Percentiles rank a stretch among this genome's conserved stretches.
These are phyloP conservation scores for Arizona elegans DNA, from an alignment of 2,113 vertebrate genomes.

Conservation along the genomic window DNA sequence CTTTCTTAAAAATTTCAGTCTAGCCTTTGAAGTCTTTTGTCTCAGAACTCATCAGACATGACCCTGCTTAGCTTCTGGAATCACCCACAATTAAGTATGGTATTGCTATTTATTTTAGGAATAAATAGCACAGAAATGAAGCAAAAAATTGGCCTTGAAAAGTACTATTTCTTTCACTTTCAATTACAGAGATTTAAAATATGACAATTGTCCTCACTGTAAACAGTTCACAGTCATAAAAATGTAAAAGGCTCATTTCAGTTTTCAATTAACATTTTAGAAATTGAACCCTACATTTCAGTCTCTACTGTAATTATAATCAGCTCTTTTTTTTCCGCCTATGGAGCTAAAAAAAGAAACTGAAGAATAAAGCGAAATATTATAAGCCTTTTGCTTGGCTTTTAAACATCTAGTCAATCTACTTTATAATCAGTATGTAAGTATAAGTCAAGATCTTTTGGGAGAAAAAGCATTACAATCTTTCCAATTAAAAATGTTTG, in stretches of 20 bases:
- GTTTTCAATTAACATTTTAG: conserved; percentile 39
- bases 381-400: conserved; percentile 57
- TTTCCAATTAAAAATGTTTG: conserved; percentile 30
- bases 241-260: conserved; percentile 32
- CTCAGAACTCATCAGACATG: background rate
- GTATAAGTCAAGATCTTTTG: conserved; percentile 52
- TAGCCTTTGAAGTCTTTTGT: background rate
- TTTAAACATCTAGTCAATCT: conserved; percentile 66
- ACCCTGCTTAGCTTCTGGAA: background rate
- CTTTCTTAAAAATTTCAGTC: background rate
- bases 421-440: conserved; percentile 64
- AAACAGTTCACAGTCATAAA: conserved; percentile 15
- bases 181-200: conserved; percentile 41
- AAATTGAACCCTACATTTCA: conserved; percentile 51
- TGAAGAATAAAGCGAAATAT: conserved; percentile 55
- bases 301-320: conserved; percentile 67
- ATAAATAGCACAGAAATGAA: background rate
- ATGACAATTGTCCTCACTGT: background rate
- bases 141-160: background rate
- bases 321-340: conserved; percentile 51
- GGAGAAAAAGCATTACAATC: conserved; percentile 57
- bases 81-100: background rate
- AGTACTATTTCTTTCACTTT: background rate
- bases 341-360: conserved; percentile 59
- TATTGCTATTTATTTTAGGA: background rate